Evolutionary conservation across 1,140 invertebrate species (phyloP).

Genomic region (Drosophila navojoa): DNA sequence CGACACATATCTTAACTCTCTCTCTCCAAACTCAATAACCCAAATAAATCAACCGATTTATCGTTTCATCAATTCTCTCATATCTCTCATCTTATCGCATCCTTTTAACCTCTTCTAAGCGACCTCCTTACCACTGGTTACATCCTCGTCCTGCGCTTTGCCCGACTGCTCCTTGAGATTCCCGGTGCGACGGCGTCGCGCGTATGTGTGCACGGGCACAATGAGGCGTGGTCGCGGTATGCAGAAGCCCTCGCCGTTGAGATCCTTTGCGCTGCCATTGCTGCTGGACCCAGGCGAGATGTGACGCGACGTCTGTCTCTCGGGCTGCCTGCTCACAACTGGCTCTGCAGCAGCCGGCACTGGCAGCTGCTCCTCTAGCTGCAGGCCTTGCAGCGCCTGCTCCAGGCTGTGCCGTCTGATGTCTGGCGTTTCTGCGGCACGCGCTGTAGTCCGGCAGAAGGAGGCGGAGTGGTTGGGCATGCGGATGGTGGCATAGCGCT

Average conservation of each 20-base stretch:
- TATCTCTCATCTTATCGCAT: no score
- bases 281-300: constrained; percentile 63
- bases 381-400: constrained; percentile 51
- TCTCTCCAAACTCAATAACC: no score
- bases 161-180: constrained; percentile 85
- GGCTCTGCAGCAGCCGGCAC: neutral
- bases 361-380: constrained; percentile 17
- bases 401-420: constrained; percentile 58
- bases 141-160: constrained; percentile 40
- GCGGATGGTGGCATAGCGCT: constrained; percentile 71
- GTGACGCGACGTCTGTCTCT: constrained; percentile 20
- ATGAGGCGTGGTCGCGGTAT: constrained; percentile 93
- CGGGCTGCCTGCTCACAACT: constrained; percentile 3
- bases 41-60: no score
- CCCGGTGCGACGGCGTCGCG: constrained; percentile 90
- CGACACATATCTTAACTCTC: no score
- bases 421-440: neutral
- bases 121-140: constrained; percentile 53
- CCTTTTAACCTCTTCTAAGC: neutral
- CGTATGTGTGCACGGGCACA: constrained; percentile 94
- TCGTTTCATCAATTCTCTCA: no score
- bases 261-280: constrained; percentile 74
- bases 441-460: constrained; percentile 19
- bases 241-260: constrained; percentile 87
- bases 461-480: constrained; percentile 66